These are phyloP conservation scores for Eupithecia centaureata DNA, from an alignment of 2,888 invertebrate species.

Conservation along the genomic window DNA sequence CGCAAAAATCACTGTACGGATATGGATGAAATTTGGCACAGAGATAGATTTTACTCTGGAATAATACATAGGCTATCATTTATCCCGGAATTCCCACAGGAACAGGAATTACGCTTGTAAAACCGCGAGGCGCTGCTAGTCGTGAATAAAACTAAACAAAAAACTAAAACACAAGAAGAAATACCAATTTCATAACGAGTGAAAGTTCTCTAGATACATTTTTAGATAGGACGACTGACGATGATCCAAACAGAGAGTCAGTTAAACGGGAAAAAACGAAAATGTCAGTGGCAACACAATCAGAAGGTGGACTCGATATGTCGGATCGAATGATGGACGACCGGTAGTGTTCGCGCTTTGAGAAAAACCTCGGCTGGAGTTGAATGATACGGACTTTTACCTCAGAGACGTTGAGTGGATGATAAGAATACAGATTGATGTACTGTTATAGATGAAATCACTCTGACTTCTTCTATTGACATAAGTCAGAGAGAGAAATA, in stretches of 20 bases:
- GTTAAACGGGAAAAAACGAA: conserved; percentile 4
- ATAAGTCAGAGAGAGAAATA: no score
- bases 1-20: no score
- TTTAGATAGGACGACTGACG: not conserved
- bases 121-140: no score
- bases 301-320: conserved; percentile 18
- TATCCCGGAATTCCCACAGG: no score
- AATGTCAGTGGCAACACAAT: conserved; percentile 18
- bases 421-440: not conserved
- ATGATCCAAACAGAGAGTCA: not conserved
- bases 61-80: no score
- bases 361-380: not conserved
- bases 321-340: conserved; percentile 25
- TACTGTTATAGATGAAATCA: not conserved
- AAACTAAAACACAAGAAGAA: not conserved
- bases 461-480: no score
- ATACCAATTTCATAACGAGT: not conserved
- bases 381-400: conserved; percentile 4
- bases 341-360: not conserved
- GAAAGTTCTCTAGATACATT: not conserved
- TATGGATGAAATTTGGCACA: no score
- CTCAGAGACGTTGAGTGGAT: not conserved
- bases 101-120: no score
- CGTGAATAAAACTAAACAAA: not conserved
- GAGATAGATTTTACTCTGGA: no score